These are phyloP conservation scores for Etia nguti DNA, from an alignment of 2,113 vertebrate species.

Conservation along the genomic window DNA sequence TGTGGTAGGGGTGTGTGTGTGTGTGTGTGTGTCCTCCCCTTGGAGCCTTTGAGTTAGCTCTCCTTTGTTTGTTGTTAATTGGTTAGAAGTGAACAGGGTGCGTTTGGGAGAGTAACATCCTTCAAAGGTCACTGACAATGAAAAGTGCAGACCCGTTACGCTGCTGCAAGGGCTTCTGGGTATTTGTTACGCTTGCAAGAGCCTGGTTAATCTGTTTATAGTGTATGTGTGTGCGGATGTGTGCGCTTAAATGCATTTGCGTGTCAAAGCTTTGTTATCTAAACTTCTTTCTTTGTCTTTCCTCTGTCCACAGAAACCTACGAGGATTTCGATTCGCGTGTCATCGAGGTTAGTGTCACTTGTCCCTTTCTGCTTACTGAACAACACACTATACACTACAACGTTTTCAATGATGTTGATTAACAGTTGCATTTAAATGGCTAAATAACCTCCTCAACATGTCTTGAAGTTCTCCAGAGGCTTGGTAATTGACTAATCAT, in stretches of 20 bases:
- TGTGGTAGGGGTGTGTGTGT: background rate
- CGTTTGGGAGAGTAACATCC: constrained; percentile 17
- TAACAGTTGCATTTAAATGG: background rate
- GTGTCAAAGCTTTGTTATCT: background rate
- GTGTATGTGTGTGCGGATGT: background rate
- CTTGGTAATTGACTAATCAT: background rate
- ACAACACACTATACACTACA: background rate
- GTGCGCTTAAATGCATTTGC: background rate
- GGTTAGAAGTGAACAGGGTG: constrained; percentile 14
- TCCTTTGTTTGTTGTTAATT: constrained; percentile 57
- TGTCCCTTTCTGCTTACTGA: background rate
- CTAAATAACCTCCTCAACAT: background rate
- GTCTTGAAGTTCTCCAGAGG: background rate
- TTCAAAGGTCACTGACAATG: constrained; percentile 49
- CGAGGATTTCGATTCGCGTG: constrained; percentile 83
- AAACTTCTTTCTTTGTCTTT: constrained; percentile 5
- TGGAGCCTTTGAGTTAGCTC: background rate
- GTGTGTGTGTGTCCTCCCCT: background rate
- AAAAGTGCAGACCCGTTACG: constrained; percentile 15
- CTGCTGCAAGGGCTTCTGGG: constrained; percentile 21
- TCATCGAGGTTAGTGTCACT: constrained; percentile 84
- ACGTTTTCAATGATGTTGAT: rapidly evolving
- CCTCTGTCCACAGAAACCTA: constrained; percentile 81
- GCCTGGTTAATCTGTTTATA: constrained; percentile 15
- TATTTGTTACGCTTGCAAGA: constrained; percentile 15